Evolutionary conservation across 2,113 vertebrate species (phyloP).

Genomic region (Cervus canadensis): DNA sequence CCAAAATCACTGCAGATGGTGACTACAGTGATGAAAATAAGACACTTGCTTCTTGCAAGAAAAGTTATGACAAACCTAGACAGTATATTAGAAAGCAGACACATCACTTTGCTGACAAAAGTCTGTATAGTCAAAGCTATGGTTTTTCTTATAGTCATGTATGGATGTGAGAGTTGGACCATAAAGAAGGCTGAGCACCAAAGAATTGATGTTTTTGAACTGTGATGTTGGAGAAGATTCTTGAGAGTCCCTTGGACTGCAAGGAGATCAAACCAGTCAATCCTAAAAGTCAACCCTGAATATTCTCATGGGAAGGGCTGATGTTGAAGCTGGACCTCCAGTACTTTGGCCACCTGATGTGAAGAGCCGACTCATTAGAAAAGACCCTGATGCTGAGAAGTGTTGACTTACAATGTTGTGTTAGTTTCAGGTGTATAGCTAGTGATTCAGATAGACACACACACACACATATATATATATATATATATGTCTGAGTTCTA

Average conservation of each 20-base stretch:
- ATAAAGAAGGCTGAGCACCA: neutral
- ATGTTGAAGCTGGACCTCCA: neutral
- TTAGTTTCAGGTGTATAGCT: neutral
- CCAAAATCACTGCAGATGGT: neutral
- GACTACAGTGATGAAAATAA: neutral
- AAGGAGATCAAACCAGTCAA: neutral
- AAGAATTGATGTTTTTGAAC: neutral
- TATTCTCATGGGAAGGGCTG: neutral
- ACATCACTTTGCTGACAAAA: neutral
- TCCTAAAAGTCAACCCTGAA: neutral
- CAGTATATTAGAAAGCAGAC: neutral
- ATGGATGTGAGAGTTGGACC: neutral
- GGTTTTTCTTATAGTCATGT: neutral
- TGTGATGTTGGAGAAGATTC: neutral
- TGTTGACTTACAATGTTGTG: neutral
- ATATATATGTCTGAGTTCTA: neutral
- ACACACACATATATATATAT: neutral
- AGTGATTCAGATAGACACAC: neutral
- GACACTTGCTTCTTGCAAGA: neutral
- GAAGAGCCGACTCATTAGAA: neutral
- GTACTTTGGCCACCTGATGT: neutral
- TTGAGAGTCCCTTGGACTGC: neutral
- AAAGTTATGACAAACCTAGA: neutral
- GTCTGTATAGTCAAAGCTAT: neutral
- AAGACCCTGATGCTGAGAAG: neutral